phyloP scores from a whole-genome alignment of 2,797 vertebrate genomes.

The Eupleurogrammus muticus region DNA sequence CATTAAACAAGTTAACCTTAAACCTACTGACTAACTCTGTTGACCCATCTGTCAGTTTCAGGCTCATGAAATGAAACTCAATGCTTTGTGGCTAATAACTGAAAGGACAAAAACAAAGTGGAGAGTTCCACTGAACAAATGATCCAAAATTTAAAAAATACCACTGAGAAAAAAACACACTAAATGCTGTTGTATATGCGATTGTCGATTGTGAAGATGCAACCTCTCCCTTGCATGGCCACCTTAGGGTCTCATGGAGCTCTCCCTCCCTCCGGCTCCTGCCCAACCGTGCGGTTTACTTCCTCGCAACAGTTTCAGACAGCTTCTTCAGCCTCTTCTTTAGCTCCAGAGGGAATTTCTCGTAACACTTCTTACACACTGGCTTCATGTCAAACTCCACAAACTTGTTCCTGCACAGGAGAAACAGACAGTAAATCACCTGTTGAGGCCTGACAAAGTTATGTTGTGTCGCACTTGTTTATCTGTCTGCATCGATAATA shows the following conservation, averaged over 20 bases:
- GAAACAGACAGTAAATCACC: not conserved
- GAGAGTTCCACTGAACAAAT: slow-evolving; percentile 25
- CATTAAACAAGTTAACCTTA: slow-evolving; percentile 36
- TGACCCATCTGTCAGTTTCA: slow-evolving; percentile 12
- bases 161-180: slow-evolving; percentile 25
- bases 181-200: slow-evolving; percentile 10
- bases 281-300: slow-evolving; percentile 79
- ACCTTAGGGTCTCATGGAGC: not conserved
- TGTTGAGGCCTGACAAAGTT: not conserved
- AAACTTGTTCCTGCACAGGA: slow-evolving; percentile 93
- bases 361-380: slow-evolving; percentile 99
- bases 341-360: slow-evolving; percentile 98
- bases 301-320: slow-evolving; percentile 93
- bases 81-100: slow-evolving; percentile 6
- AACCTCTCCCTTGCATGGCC: slow-evolving; percentile 1
- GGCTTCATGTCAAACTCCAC: slow-evolving; percentile 99
- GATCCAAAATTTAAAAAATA: slow-evolving; percentile 24
- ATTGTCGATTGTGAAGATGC: slow-evolving; percentile 35
- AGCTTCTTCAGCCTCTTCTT: slow-evolving; percentile 99
- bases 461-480: not conserved
- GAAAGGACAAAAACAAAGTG: slow-evolving; percentile 17
- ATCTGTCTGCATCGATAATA: not conserved
- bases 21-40: slow-evolving; percentile 23
- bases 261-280: slow-evolving; percentile 1
- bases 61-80: slow-evolving; percentile 32